phyloP scores from a whole-genome alignment of 2,113 vertebrate genomes.

The Mastomys coucha region DNA sequence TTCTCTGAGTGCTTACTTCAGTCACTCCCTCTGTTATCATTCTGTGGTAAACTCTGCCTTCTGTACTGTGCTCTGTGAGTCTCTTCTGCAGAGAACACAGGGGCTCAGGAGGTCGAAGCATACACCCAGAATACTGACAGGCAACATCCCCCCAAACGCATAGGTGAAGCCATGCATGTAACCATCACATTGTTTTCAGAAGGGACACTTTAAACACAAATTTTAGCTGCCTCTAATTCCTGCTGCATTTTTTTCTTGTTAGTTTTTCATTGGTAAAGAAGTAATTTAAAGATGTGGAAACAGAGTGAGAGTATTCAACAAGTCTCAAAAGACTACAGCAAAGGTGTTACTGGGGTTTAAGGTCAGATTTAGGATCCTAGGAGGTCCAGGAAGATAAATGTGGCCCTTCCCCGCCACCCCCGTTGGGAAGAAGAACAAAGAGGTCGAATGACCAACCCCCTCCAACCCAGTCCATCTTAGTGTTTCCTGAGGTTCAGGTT shows the following conservation, averaged over 20 bases:
- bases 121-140: neutral
- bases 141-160: no score
- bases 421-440: neutral
- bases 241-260: neutral
- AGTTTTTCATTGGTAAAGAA: constrained; percentile 2
- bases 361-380: neutral
- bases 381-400: neutral
- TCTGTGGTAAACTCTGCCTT: neutral
- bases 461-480: no score
- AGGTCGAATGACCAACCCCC: neutral
- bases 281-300: neutral
- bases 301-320: neutral
- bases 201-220: neutral
- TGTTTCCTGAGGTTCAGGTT: neutral
- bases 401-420: no score
- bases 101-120: neutral
- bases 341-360: neutral
- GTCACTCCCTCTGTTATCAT: neutral
- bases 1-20: neutral
- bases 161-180: neutral
- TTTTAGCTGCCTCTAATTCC: neutral
- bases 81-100: neutral
- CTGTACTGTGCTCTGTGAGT: neutral
- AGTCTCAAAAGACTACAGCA: neutral
- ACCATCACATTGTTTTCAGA: neutral